Percentiles rank a stretch among this genome's conserved stretches.
These are phyloP conservation scores for Sesamia nonagrioides DNA, from an alignment of 1,140 invertebrate species.

Conservation along the genomic window DNA sequence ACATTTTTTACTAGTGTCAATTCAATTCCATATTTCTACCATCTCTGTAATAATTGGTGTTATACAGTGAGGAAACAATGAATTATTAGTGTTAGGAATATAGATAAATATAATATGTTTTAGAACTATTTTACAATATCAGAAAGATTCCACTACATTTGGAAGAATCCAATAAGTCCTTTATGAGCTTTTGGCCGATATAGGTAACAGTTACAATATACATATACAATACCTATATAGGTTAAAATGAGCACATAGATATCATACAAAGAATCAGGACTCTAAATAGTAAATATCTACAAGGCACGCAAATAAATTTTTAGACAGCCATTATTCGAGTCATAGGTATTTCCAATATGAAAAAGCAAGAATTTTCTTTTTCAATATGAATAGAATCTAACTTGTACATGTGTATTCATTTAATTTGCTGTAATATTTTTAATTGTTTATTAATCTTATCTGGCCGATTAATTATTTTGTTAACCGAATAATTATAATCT, in stretches of 20 bases:
- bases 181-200: slow-evolving; percentile 2
- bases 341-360: slow-evolving; percentile 3
- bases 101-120: slow-evolving; percentile 42
- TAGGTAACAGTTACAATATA: neutral
- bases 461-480: neutral
- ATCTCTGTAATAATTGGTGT: slow-evolving; percentile 31
- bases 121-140: slow-evolving; percentile 53
- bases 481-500: slow-evolving; percentile 21
- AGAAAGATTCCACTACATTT: slow-evolving; percentile 60
- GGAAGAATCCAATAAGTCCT: slow-evolving; percentile 48
- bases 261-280: slow-evolving; percentile 19
- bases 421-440: slow-evolving; percentile 4
- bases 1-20: slow-evolving; percentile 15
- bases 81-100: slow-evolving; percentile 7
- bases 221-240: neutral
- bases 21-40: slow-evolving; percentile 39
- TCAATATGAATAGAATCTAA: slow-evolving; percentile 21
- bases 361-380: slow-evolving; percentile 7
- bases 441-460: slow-evolving; percentile 26
- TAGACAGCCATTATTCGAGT: slow-evolving; percentile 36
- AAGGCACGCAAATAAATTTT: slow-evolving; percentile 71
- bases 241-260: slow-evolving; percentile 18
- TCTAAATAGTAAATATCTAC: slow-evolving; percentile 48
- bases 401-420: slow-evolving; percentile 5
- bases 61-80: slow-evolving; percentile 33